These are phyloP conservation scores for Littorina saxatilis DNA, from an alignment of 1,140 invertebrate species.

Conservation along the genomic window DNA sequence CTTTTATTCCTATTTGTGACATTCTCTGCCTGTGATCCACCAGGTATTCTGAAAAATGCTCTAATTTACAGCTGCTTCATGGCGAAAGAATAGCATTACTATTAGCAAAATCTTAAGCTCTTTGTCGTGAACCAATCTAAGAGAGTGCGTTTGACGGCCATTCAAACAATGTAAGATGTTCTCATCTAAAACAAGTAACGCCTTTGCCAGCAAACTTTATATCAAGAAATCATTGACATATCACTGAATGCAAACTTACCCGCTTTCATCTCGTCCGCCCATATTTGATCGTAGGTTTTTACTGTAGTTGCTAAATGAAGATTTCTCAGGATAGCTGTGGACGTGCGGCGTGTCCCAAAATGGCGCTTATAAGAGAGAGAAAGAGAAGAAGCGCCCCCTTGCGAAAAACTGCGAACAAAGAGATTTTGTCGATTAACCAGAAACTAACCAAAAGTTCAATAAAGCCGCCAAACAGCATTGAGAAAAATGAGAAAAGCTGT, in stretches of 20 bases:
- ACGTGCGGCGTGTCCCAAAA: neutral
- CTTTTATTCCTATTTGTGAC: no score
- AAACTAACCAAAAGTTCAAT: neutral
- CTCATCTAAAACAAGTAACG: neutral
- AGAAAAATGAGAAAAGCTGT: no score
- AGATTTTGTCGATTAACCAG: neutral
- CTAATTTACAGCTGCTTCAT: no score
- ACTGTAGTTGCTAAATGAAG: no score
- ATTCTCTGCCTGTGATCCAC: no score
- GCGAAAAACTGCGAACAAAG: no score
- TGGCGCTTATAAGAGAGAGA: neutral
- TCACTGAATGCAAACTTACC: neutral
- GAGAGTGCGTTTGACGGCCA: neutral
- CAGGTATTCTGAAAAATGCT: no score
- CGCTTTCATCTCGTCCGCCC: constrained; percentile 32
- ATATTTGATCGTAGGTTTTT: neutral
- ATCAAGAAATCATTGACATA: neutral
- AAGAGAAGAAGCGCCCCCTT: constrained; percentile 15
- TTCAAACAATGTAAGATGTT: neutral
- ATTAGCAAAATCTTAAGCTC: no score
- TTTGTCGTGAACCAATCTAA: neutral
- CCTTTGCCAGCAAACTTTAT: neutral
- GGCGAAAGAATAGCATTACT: no score
- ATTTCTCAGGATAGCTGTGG: no score
- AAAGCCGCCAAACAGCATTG: neutral